phyloP scores from a whole-genome alignment of 2,888 invertebrate genomes.

The Sialis fuliginosa region DNA sequence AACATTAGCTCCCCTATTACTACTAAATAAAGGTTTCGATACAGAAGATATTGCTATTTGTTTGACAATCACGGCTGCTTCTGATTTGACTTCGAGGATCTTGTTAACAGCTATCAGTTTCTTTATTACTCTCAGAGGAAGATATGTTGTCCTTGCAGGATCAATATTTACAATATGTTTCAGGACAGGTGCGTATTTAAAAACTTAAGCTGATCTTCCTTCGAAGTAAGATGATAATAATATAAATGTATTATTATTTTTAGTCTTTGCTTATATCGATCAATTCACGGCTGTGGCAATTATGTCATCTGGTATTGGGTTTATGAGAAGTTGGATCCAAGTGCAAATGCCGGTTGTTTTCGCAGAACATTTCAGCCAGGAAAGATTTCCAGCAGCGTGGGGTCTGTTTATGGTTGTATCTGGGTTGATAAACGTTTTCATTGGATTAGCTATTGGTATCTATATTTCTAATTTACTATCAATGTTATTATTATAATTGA shows the following conservation, averaged over 20 bases:
- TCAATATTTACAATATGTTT: constrained; percentile 46
- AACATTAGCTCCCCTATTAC: constrained; percentile 45
- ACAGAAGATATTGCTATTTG: constrained; percentile 43
- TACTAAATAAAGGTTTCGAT: constrained; percentile 36
- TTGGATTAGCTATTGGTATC: constrained; percentile 50
- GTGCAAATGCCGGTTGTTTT: constrained; percentile 54
- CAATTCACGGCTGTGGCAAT: constrained; percentile 37
- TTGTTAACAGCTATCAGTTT: constrained; percentile 41
- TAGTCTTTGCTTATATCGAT: constrained; percentile 38
- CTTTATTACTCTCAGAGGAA: constrained; percentile 39
- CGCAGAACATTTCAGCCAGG: constrained; percentile 44
- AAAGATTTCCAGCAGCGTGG: constrained; percentile 54
- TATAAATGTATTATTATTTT: constrained; percentile 13
- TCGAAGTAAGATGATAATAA: too few species aligned
- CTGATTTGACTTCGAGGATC: constrained; percentile 48
- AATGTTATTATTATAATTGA: too few species aligned
- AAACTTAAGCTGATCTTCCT: too few species aligned
- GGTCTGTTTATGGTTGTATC: constrained; percentile 55
- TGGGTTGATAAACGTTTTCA: constrained; percentile 45
- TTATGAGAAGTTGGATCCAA: constrained; percentile 50
- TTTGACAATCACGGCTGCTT: constrained; percentile 48
- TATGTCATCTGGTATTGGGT: constrained; percentile 42
- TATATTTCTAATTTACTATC: not conserved
- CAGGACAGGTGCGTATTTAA: constrained; percentile 37
- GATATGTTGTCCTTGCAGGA: constrained; percentile 44